Evolutionary conservation across 2,797 vertebrate genomes (phyloP).

Genomic region (Sebastes diploproa): DNA sequence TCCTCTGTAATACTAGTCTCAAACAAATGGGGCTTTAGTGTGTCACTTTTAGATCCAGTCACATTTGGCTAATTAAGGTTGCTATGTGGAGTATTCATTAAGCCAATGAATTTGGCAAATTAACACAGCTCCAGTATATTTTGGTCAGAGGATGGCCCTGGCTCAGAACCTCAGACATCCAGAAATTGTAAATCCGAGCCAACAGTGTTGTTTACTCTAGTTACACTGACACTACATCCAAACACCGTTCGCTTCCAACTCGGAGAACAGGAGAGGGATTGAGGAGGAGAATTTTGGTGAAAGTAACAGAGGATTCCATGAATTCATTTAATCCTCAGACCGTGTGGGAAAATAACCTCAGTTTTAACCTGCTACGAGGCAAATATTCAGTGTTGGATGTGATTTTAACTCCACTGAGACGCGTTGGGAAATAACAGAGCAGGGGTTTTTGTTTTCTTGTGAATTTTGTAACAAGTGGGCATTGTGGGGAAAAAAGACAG

Average conservation of each 20-base stretch:
- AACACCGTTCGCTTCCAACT: slow-evolving; percentile 31
- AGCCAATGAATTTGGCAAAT: slow-evolving; percentile 40
- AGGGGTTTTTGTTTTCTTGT: slow-evolving; percentile 41
- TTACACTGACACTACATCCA: slow-evolving; percentile 41
- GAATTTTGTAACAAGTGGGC: slow-evolving; percentile 44
- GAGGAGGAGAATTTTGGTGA: slow-evolving; percentile 14
- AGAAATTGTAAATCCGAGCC: slow-evolving; percentile 53
- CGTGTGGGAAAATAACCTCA: not conserved
- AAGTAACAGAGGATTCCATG: slow-evolving; percentile 31
- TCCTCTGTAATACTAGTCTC: not conserved
- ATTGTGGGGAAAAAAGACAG: slow-evolving; percentile 4
- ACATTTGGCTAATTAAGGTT: slow-evolving; percentile 3
- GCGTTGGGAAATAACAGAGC: slow-evolving; percentile 24
- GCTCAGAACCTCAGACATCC: slow-evolving; percentile 67
- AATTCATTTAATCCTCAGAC: slow-evolving; percentile 24
- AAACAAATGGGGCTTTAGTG: not conserved
- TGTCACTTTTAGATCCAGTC: slow-evolving; percentile 18
- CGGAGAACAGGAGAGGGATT: slow-evolving; percentile 47
- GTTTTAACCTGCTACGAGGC: slow-evolving; percentile 11
- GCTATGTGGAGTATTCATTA: slow-evolving; percentile 16
- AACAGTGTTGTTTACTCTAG: slow-evolving; percentile 57
- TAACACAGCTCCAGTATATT: slow-evolving; percentile 52
- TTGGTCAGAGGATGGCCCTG: slow-evolving; percentile 44
- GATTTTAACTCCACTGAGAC: slow-evolving; percentile 21
- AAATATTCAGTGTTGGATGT: not conserved